Base-by-base conservation (phyloP, 1,140 invertebrate genomes). In the Pogonognathellus flavescens region DNA sequence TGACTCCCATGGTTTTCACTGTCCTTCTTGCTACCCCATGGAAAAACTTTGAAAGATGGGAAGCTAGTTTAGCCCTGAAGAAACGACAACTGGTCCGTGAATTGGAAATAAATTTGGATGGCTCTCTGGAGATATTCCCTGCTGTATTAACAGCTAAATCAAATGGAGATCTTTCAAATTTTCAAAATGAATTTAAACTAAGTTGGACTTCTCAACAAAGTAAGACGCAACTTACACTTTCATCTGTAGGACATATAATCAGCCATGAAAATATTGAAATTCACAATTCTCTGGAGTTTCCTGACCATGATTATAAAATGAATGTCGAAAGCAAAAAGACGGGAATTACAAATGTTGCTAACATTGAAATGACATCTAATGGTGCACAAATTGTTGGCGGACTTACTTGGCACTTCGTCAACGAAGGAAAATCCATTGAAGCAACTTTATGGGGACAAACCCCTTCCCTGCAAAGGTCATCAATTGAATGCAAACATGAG, bases 31-130 rank as follows among this genome's bases (percentile, higher is more conserved):
- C 16, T 1, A 82, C 86, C 0, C 86, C 86, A 31, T 86, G 83
- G 86, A 57, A 84, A 76, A 62, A 86, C 11, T 72, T 86, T 60
- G 83, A 86, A 41, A 53, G 41, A n/a, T 22, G 70, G 25, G 62
- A 80, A 53, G 72, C 41, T 8, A 66, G 66, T 14, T 11, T 84
- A 18, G 52, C 14, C 6, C 49, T 86, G 18, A 50, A 59, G n/a
- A 31, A 66, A 62, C 49, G 49, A 82, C 20, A 59, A 7, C 22
- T 57, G n/a, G n/a, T 16, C 0, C 55, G 84, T 8, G 55, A 18
- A 14, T 22, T 86, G 8, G 59, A 60, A 60, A 86, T 86, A 1
- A 84, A 20, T 66, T 41, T 86, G 9, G 55, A 86, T 52, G 85
- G 82, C 31, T 41, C 70, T 10, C 82, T 66, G 13, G 76, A 81